Percentiles rank a stretch among this genome's conserved stretches.
Evolutionary conservation across 2,797 vertebrate genomes (phyloP).

Genomic region (Lepidocolaptes lacrymiger): DNA sequence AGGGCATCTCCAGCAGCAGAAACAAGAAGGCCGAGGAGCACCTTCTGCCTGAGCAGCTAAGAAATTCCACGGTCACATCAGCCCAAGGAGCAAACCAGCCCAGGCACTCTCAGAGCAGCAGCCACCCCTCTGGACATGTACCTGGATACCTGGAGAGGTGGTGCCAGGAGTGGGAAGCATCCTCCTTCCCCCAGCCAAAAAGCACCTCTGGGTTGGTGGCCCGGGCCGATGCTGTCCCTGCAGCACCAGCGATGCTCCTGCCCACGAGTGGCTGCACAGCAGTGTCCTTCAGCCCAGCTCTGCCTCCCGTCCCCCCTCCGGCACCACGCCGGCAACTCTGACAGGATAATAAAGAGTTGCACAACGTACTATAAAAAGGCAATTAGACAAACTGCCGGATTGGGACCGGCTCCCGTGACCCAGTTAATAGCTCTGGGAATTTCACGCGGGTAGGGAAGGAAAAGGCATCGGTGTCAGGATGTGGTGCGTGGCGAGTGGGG

Average conservation of each 20-base stretch:
- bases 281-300: not conserved
- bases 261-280: not conserved
- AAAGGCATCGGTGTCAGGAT: not conserved
- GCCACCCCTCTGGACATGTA: not conserved
- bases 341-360: slow-evolving; percentile 82
- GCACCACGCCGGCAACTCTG: slow-evolving; percentile 68
- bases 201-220: not conserved
- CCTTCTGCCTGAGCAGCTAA: not conserved
- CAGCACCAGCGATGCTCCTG: not conserved
- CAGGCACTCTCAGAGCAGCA: not conserved
- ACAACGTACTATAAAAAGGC: slow-evolving; percentile 82
- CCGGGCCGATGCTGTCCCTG: not conserved
- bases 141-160: rapidly evolving
- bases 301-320: slow-evolving; percentile 19
- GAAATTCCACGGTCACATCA: rapidly evolving
- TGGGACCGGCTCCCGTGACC: slow-evolving; percentile 79
- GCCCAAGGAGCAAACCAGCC: not conserved
- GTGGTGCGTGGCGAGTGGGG: rapidly evolving
- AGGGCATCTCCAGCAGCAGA: not conserved
- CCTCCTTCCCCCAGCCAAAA: not conserved
- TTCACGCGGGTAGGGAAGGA: not conserved
- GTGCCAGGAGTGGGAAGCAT: not conserved
- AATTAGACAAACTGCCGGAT: slow-evolving; percentile 82
- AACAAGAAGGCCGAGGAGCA: not conserved
- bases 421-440: slow-evolving; percentile 79